Conservation (phyloP, 2,797 vertebrate species). For the Choloepus didactylus region DNA sequence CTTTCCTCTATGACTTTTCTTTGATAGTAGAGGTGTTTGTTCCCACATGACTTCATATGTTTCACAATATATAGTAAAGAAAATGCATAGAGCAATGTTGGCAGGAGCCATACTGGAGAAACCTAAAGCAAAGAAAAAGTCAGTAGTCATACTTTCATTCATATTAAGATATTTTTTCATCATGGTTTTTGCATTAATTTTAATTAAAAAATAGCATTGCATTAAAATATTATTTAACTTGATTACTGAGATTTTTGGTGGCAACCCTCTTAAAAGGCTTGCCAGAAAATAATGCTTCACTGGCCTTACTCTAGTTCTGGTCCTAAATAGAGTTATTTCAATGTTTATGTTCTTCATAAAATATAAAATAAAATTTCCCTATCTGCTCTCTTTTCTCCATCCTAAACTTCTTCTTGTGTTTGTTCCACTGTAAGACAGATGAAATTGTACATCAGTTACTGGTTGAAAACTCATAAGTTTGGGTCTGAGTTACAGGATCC, state of each 20-base stretch:
- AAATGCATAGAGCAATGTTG: neutral
- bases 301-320: accelerated
- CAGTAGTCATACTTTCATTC: neutral
- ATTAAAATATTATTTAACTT: neutral
- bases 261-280: neutral
- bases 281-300: neutral
- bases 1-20: neutral
- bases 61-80: neutral
- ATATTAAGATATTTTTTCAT: neutral
- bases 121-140: neutral
- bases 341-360: neutral
- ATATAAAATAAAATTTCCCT: neutral
- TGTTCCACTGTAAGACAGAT: neutral
- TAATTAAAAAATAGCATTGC: neutral
- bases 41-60: neutral
- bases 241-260: neutral
- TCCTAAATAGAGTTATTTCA: neutral
- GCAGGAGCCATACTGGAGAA: too few relatives aligned
- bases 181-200: neutral
- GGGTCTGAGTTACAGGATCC: neutral
- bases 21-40: neutral
- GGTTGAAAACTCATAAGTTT: neutral
- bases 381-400: neutral
- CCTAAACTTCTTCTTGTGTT: neutral
- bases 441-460: neutral